These are phyloP conservation scores for Cynopterus brachyotis DNA, from an alignment of 2,113 vertebrate species.

Conservation along the genomic window DNA sequence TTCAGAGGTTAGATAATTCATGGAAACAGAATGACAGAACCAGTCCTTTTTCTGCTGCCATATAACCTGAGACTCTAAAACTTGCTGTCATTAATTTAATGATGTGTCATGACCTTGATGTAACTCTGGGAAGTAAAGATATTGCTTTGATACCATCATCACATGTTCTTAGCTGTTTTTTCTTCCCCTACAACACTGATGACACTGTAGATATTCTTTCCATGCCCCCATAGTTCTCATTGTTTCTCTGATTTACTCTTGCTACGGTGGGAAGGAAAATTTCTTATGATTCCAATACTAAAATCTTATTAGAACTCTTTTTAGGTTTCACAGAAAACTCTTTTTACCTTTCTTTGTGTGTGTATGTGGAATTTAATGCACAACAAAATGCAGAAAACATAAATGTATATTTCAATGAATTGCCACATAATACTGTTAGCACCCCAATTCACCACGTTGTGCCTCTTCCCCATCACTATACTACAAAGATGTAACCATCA, in stretches of 20 bases:
- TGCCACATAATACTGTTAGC: background rate
- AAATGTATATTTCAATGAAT: background rate
- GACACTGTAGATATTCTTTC: background rate
- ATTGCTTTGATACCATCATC: background rate
- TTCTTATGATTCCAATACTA: background rate
- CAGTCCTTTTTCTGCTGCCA: background rate
- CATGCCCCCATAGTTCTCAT: background rate
- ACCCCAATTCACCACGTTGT: background rate
- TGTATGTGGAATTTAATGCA: background rate
- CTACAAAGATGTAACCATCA: background rate
- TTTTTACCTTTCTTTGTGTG: background rate
- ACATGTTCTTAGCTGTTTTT: background rate
- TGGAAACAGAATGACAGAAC: background rate
- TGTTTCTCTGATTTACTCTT: background rate
- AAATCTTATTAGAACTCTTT: background rate
- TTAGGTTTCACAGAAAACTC: background rate
- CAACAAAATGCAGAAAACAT: background rate
- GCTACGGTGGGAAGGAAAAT: background rate
- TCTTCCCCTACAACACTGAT: background rate
- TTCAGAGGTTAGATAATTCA: background rate
- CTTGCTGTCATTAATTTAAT: background rate
- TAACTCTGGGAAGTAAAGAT: background rate
- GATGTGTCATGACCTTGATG: background rate
- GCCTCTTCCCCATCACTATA: background rate
- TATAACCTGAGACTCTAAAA: background rate